Base-by-base conservation (phyloP, 2,888 invertebrate species). In the Euzophera pinguis region DNA sequence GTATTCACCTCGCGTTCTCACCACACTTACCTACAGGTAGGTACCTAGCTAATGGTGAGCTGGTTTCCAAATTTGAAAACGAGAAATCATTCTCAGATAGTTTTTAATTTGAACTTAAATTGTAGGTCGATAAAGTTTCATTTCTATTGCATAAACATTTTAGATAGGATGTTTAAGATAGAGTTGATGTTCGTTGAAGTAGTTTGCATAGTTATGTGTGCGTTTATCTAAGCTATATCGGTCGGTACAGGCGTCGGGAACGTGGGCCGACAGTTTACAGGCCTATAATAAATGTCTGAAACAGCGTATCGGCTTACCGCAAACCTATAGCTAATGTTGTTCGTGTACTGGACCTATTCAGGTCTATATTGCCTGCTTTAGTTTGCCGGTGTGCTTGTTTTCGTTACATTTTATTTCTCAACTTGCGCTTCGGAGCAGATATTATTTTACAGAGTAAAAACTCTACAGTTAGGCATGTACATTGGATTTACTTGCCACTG, bases 191-290 rank as follows among this genome's bases (percentile, higher is more conserved):
- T 61, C 53, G 56, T 67, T 71, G 74, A 75, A 80, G 80, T 81
- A 83, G 84, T 85, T 86, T 86, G 82, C 82, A 86, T 86, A 84
- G 84, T 76, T 84, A 86, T 83, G 81, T 84, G 75, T 69, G 66
- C 78, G 80, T 84, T 84, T 85, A 85, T 84, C 84, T 84, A 80
- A 84, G 82, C 76, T 80, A 78, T 81, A 81, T 83, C 76, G 76
- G 78, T 71, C 58, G 69, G 74, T 73, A 72, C 72, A 74, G 74
- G 66, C 72, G 71, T 63, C 62, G 60, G 60, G 55, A 65, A 68
- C 69, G 69, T 71, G 67, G 69, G 71, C 72, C 62, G 63, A 63
- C 62, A 64, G 69, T 67, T 72, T 71, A 64, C 67, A 53, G 55
- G 64, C 64, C 61, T 68, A 69, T 71, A 71, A 71, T 73, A 69